Percentiles rank a stretch among this genome's conserved stretches.
These are phyloP conservation scores for Nomada lathburiana DNA, from an alignment of 2,888 invertebrate genomes.

Conservation along the genomic window DNA sequence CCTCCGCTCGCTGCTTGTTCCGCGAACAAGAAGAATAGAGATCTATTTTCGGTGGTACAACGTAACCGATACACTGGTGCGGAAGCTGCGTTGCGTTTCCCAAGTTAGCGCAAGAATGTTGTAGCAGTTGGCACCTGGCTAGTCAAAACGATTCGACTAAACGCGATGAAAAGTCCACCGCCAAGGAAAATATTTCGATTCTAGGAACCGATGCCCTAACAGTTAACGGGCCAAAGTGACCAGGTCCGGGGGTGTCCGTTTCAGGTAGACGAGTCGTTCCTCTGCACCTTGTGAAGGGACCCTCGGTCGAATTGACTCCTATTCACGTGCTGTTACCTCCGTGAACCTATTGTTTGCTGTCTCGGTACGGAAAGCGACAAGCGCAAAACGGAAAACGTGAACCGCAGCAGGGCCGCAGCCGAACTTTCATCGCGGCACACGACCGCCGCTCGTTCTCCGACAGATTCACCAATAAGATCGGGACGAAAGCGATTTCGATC, in stretches of 20 bases:
- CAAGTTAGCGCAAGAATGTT: not conserved
- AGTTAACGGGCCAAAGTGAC: conserved; percentile 34
- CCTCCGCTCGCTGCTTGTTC: not conserved
- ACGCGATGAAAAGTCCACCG: conserved; percentile 42
- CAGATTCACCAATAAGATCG: conserved; percentile 13
- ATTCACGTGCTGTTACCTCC: conserved; percentile 49
- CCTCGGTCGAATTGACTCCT: conserved; percentile 17
- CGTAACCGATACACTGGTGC: not conserved
- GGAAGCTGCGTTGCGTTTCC: not conserved
- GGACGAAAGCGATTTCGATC: conserved; percentile 47
- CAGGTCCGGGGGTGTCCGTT: conserved; percentile 27
- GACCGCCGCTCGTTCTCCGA: not conserved
- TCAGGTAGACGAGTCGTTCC: conserved; percentile 52
- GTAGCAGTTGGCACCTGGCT: conserved; percentile 41
- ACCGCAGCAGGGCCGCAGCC: not conserved
- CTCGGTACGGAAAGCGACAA: not conserved
- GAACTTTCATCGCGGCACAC: not conserved
- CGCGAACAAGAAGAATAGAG: not conserved
- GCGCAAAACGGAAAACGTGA: not conserved
- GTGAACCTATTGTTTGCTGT: conserved; percentile 37
- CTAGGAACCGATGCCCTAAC: conserved; percentile 39
- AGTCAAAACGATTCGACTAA: conserved; percentile 43
- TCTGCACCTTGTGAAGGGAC: conserved; percentile 24
- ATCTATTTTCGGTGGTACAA: not conserved
- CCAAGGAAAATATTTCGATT: conserved; percentile 57